Base-by-base conservation (phyloP, 2,113 vertebrate genomes). In the Protobothrops flavoviridis region DNA sequence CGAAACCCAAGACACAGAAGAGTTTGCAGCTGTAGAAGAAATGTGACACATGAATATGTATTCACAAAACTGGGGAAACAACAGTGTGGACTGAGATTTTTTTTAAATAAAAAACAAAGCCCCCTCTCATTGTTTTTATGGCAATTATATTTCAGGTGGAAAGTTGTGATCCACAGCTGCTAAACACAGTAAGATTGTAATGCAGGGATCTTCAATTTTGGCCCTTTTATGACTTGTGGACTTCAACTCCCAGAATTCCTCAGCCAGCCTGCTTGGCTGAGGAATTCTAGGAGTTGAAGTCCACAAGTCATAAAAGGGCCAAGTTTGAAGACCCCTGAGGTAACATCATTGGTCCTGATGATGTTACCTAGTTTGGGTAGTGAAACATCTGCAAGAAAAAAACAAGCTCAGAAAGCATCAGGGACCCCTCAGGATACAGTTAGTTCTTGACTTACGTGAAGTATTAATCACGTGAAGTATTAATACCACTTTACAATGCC, bases 21-120 rank as follows among this genome's bases (percentile, higher is more conserved):
- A 85, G 86, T 90, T 86, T 0, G 1, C 59, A 29, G 39, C 64
- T 39, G 33, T 69, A 59, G 17, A 81, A 57, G 89, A 69, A n/a
- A 90, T 89, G 64, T 89, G 86, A 26, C 94, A 92, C 95, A 94
- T 93, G 94, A 95, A 96, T 92, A 21, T 8, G 48, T 81, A 52
- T 74, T 92, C 53, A 92, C 90, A 33, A 90, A 90, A 39, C 0
- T 57, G 43, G 85, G 88, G 90, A 4, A 61, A 12, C 0, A 91
- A 57, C 0, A 1, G n/a, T 52, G 50, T 7, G 33, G 56, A 52
- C 20, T 26, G 53, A 7, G 53, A 4, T 12, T 61, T 61, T 69
- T 69, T 69, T 69, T 55, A 12, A 26, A 17, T 3, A 33, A 57
- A 89, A 5, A 39, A 12, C 9, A 56, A 57, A 21, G 11, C 33